Base-by-base conservation (phyloP, 2,888 invertebrate species). In the Limnephilus rhombicus region DNA sequence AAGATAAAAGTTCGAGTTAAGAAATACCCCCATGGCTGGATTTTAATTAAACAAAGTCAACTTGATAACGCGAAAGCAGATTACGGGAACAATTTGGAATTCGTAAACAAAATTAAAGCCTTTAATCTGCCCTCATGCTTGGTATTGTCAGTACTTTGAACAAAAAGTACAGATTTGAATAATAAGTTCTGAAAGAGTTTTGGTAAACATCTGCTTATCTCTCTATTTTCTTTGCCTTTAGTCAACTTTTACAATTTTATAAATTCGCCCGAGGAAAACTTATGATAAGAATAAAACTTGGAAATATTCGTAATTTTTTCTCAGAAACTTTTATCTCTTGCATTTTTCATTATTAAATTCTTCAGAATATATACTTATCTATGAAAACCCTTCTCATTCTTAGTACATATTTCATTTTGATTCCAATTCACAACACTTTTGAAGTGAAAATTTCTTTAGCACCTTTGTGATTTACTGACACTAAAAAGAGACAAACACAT, bases 1-100 rank as follows among this genome's bases (percentile, higher is more conserved):
- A 90, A 90, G 90, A 90, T 90, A 90, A 90, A 82, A 90, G 90
- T 90, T 90, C 37, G 49, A 90, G 90, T 34, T 90, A 90, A 90
- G 90, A 81, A 82, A 90, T 90, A 89, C 89, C 89, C 89, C 80
- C 90, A 45, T 90, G 81, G 41, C 49, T 82, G 82, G 90, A 82
- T 90, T 90, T 90, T 90, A 90, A 90, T 90, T 90, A 90, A 90
- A 90, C 90, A 90, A 90, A 90, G 90, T 90, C 90, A 82, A 89
- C 82, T 90, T 90, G 90, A 90, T 90, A 90, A 90, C 90, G 49
- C 82, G 81, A 49, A 90, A 82, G 45, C 49, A 82, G 90, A 90
- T 90, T 90, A 90, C 34, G 90, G 53, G 90, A 82, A 90, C 90
- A 90, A 81, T 90, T 82, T 88, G 68, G 80, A 34, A 88, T 53